Evolutionary conservation across 2,113 vertebrate genomes (phyloP), one percentile per base, ranked within the genome.

Genomic region (Brienomyrus brachyistius): DNA sequence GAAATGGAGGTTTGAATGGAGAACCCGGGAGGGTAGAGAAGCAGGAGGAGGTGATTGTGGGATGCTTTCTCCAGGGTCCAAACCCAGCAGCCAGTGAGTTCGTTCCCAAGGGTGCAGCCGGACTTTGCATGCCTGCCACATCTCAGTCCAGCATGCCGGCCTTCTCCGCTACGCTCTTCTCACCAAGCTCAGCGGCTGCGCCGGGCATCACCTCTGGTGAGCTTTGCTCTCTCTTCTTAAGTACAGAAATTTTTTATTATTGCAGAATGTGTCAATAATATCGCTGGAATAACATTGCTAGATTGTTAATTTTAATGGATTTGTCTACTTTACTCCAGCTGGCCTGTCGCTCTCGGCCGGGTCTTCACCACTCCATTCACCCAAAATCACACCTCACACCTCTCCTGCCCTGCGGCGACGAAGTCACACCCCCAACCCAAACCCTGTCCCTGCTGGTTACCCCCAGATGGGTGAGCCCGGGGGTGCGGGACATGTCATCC

Each of bases 331-430:
- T n/a, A 48, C 43, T 87, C 51, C 23, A 31, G 89, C 95, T 99
- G 98, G 98, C 92, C 98, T 99, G 98, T 99, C 98, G 19, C 93
- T 99, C 89, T 99, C 98, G 92, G 98, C 98, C 86, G 98, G 98
- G 90, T 99, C 98, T 19, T 99, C 98, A 90, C 98, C 98, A 92
- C 98, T 99, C 90, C 98, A 99, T 93, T 99, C 98, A 23, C 98
- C 98, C 90, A 99, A 99, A 97, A 99, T 99, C 92, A 99, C 98
- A 93, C 98, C 98, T 51, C 98, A 99, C 92, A 98, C 98, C 35
- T 99, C 98, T 91, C 98, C 98, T 91, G 97, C 98, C 92, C 97
- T 98, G 82, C 97, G 98, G 92, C 96, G 98, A 92, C 97, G 98
- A 94, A 99, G 98, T 95, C 98, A 99, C 95, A 99, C 98, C 94